These are phyloP conservation scores for Chelmon rostratus DNA, from an alignment of 2,797 vertebrate genomes.

Conservation along the genomic window DNA sequence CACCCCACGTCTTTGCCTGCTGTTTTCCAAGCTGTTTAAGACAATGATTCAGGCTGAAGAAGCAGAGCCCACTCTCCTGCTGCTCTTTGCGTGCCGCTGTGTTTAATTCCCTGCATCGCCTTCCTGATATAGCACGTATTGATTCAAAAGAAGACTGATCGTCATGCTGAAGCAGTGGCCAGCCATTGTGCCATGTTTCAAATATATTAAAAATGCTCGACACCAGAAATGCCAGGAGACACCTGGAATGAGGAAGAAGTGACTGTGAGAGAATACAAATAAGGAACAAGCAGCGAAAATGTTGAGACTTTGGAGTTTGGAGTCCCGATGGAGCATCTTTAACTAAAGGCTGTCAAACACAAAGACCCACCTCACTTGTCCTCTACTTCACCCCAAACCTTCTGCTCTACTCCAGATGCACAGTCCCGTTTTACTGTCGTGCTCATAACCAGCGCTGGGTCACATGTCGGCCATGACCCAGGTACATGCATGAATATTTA, in stretches of 20 bases:
- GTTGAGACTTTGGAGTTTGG: background rate
- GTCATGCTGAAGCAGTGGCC: slow-evolving; percentile 28
- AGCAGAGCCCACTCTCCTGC: slow-evolving; percentile 34
- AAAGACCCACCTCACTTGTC: slow-evolving; percentile 15
- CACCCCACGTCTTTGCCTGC: slow-evolving; percentile 16
- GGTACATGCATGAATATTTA: slow-evolving; percentile 40
- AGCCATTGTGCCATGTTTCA: slow-evolving; percentile 41
- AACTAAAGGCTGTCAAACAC: slow-evolving; percentile 17
- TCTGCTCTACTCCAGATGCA: background rate
- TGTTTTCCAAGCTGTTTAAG: slow-evolving; percentile 46
- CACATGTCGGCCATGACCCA: background rate
- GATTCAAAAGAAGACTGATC: slow-evolving; percentile 53
- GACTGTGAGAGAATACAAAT: slow-evolving; percentile 39
- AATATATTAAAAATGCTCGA: slow-evolving; percentile 33
- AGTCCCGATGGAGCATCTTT: slow-evolving; percentile 38
- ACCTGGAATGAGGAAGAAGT: background rate
- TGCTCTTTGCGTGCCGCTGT: slow-evolving; percentile 48
- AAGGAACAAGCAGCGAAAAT: slow-evolving; percentile 7
- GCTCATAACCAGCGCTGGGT: slow-evolving; percentile 4
- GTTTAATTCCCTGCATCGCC: slow-evolving; percentile 33
- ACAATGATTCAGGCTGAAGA: slow-evolving; percentile 27
- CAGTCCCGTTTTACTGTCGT: background rate
- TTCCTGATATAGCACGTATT: slow-evolving; percentile 44
- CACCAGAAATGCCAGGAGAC: slow-evolving; percentile 28
- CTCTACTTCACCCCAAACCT: slow-evolving; percentile 18